Percentiles rank a stretch among this genome's conserved stretches.
These are phyloP conservation scores for Aldrovandia affinis DNA, from an alignment of 2,797 vertebrate genomes.

Conservation along the genomic window DNA sequence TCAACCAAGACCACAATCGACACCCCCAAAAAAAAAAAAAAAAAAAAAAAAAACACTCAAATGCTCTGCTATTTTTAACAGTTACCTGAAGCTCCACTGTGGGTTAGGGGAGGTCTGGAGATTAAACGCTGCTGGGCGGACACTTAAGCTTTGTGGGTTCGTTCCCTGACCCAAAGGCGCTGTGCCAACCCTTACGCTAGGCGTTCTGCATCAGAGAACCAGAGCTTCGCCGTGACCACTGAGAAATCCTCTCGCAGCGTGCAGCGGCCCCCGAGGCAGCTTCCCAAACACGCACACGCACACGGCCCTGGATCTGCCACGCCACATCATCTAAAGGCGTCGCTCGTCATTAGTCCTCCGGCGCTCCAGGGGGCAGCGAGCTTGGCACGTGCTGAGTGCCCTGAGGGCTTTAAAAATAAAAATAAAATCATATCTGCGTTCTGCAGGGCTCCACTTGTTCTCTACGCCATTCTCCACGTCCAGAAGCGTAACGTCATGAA, in stretches of 20 bases:
- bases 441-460: too few species aligned
- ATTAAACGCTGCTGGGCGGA: not conserved
- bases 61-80: not conserved
- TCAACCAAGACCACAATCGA: not conserved
- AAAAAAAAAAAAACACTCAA: too few species aligned
- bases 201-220: not conserved
- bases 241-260: not conserved
- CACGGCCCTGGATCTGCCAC: not conserved
- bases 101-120: not conserved
- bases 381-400: too few species aligned
- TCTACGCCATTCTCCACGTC: too few species aligned
- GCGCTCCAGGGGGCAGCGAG: too few species aligned
- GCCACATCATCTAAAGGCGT: too few species aligned
- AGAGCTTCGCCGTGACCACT: too few species aligned
- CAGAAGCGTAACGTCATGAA: too few species aligned
- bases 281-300: not conserved
- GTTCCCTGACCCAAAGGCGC: not conserved
- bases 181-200: not conserved
- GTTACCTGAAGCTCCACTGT: not conserved
- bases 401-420: too few species aligned
- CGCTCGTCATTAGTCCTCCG: too few species aligned
- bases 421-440: too few species aligned
- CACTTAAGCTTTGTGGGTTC: not conserved
- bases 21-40: not conserved
- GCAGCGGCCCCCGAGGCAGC: not conserved